Evolutionary conservation across 2,113 vertebrate species (phyloP), one percentile per base, ranked within the genome.

Genomic region (Ariopsis seemanni): DNA sequence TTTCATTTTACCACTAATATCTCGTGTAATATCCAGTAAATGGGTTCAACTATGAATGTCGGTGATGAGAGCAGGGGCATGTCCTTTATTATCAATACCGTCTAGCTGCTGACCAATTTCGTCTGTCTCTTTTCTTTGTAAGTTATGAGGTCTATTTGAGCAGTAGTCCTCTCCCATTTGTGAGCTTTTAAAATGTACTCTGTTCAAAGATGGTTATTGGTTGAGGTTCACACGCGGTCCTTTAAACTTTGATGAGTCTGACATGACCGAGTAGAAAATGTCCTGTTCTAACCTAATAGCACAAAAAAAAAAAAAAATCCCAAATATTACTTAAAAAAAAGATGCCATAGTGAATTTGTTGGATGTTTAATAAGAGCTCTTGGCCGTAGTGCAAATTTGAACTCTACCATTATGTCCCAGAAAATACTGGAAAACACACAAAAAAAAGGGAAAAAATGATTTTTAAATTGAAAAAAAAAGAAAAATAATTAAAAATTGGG

Each of bases 181-280:
- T 30, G 50, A 85, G 67, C 58, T 62, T 25, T 25, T 2, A 4
- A 60, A 78, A 55, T 30, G 18, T 84, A 15, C 7, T 0, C 7
- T 10, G n/a, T 80, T 34, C 25, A 12, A 22, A 8, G 50, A 67
- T 5, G 42, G 60, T 22, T 60, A 87, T 20, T 72, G 69, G 15
- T 12, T 18, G 20, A 20, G 71, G 8, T 18, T 74, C 48, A 18
- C 42, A 74, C 48, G 34, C 18, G 22, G 34, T 74, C 18, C 71
- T 79, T 89, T 85, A 85, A 85, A 85, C 83, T 86, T 79, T 85
- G 63, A 52, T 84, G 42, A 78, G 86, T 87, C 87, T 82, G 84
- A 65, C 75, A 86, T 81, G 17, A 57, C n/a, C 48, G 69, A 52
- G 85, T 80, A 60, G 67, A n/a, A 65, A 69, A 20, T 72, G 34